A percentile compares a stretch with the other conserved stretches of the same genome.
Conservation (phyloP, 2,113 vertebrate species). For the Phalacrocorax pelagicus region DNA sequence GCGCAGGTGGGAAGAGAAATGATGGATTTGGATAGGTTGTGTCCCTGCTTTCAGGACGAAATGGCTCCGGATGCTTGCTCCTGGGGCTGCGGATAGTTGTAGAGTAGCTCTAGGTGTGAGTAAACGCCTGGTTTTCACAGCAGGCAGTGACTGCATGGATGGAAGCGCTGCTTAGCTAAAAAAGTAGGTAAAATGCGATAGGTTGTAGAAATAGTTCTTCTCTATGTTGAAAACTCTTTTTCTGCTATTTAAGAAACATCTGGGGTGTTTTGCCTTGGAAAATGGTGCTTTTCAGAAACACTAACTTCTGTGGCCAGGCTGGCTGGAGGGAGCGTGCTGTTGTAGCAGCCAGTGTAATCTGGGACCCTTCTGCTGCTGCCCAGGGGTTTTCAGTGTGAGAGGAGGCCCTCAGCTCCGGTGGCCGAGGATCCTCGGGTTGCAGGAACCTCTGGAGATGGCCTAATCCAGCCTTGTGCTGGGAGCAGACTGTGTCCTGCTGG, state of each 20-base stretch:
- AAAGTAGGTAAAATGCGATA: rapidly evolving
- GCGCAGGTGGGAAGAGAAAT: not conserved
- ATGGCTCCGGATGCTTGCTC: rapidly evolving
- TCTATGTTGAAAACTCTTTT: not conserved
- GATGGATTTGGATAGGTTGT: rapidly evolving
- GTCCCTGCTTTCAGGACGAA: not conserved
- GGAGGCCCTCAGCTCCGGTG: not conserved
- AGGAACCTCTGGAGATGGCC: not conserved
- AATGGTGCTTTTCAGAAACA: rapidly evolving
- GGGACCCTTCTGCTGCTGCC: not conserved
- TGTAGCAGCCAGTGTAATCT: rapidly evolving
- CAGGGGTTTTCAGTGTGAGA: not conserved
- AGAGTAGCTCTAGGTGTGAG: not conserved
- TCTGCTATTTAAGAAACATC: not conserved
- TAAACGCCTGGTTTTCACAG: too few species aligned
- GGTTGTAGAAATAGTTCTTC: not conserved
- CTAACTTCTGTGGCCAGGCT: not conserved
- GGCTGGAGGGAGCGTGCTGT: not conserved
- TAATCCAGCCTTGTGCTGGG: too few species aligned
- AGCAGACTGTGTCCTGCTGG: not conserved
- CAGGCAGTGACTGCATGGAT: not conserved
- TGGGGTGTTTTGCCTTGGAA: not conserved
- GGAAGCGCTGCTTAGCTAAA: rapidly evolving
- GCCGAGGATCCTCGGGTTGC: rapidly evolving
- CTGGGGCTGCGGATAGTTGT: not conserved